phyloP scores from a whole-genome alignment of 2,113 vertebrate species.

The Pholis gunnellus region DNA sequence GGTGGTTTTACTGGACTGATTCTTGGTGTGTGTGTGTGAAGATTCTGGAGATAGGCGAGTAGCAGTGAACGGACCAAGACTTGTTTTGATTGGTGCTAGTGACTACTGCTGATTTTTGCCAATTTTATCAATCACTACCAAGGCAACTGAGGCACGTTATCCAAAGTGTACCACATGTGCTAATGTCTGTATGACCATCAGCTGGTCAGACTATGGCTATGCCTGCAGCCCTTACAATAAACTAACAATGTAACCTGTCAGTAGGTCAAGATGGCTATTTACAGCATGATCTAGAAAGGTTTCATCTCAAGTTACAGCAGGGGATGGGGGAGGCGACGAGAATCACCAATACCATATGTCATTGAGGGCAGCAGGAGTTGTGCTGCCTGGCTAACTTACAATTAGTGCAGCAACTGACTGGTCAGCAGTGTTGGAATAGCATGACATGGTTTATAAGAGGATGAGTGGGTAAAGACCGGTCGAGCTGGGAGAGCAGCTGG shows the following conservation, averaged over 20 bases:
- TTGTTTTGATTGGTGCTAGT: background rate
- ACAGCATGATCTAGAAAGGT: constrained; percentile 5
- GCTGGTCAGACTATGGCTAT: background rate
- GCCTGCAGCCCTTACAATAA: constrained; percentile 16
- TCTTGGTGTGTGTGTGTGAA: constrained; percentile 10
- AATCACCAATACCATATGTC: constrained; percentile 42
- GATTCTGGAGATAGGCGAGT: background rate
- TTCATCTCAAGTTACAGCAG: constrained; percentile 34
- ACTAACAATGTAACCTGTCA: constrained; percentile 32
- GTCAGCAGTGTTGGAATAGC: constrained; percentile 31
- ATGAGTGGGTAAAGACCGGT: constrained; percentile 6
- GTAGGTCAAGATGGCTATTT: constrained; percentile 25
- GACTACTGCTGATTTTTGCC: background rate
- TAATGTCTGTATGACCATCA: background rate
- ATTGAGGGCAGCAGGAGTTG: constrained; percentile 42
- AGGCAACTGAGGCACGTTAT: background rate
- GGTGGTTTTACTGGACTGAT: constrained; percentile 29
- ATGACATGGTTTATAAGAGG: constrained; percentile 23
- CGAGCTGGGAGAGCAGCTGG: background rate
- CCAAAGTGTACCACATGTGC: background rate
- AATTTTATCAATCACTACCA: constrained; percentile 6
- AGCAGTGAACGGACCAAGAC: background rate
- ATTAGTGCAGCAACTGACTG: constrained; percentile 37
- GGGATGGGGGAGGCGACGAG: constrained; percentile 24
- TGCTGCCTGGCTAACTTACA: constrained; percentile 43